phyloP scores from a whole-genome alignment of 2,797 vertebrate genomes.

The Hylomyscus alleni region DNA sequence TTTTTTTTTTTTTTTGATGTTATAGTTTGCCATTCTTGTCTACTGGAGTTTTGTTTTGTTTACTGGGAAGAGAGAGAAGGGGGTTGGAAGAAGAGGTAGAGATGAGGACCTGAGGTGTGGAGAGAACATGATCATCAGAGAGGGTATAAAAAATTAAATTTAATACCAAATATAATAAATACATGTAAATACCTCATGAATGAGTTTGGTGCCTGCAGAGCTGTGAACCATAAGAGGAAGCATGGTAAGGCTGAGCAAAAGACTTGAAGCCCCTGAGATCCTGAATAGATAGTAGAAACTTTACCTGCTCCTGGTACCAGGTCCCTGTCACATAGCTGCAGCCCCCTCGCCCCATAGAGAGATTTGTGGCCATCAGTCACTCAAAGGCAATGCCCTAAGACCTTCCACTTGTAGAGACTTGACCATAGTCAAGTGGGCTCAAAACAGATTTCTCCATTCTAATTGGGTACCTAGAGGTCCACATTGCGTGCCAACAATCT shows the following conservation, averaged over 20 bases:
- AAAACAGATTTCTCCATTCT: neutral
- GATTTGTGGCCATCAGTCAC: neutral
- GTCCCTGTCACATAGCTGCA: neutral
- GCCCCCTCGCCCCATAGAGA: neutral
- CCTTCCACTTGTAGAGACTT: neutral
- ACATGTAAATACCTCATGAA: neutral
- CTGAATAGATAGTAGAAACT: neutral
- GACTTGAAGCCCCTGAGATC: neutral
- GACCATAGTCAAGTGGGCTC: neutral
- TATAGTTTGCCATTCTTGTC: neutral
- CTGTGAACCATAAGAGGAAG: neutral
- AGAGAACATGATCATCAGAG: neutral
- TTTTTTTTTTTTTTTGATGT: too few relatives aligned
- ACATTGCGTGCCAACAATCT: neutral
- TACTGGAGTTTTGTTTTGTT: neutral
- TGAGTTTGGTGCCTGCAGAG: too few relatives aligned
- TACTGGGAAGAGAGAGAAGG: neutral
- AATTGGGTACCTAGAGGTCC: neutral
- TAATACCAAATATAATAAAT: neutral
- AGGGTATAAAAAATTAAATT: neutral
- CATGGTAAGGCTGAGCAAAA: too few relatives aligned
- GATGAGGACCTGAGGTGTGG: neutral
- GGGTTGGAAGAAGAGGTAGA: neutral
- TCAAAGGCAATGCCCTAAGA: neutral
- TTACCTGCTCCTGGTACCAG: neutral